Conservation (phyloP, 2,888 invertebrate species). For the Autographa gamma region DNA sequence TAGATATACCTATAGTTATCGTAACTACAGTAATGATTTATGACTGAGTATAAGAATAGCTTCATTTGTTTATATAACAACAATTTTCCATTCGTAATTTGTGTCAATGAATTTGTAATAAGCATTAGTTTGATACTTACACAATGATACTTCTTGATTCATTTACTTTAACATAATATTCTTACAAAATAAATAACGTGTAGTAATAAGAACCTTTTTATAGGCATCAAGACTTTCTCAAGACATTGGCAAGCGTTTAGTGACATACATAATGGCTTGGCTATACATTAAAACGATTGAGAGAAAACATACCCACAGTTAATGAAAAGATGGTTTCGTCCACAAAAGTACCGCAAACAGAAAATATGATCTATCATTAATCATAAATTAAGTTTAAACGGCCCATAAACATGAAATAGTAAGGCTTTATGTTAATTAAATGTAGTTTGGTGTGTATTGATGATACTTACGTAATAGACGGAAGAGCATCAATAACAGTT, state of each 20-base stretch:
- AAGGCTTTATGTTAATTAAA: slow-evolving; percentile 52
- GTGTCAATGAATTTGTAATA: background rate
- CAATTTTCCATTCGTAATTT: background rate
- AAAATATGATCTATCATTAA: slow-evolving; percentile 30
- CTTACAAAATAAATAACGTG: background rate
- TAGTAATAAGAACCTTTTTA: background rate
- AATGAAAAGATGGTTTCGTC: slow-evolving; percentile 1
- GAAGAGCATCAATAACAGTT: slow-evolving; percentile 63
- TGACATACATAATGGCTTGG: no score
- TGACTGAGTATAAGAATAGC: slow-evolving; percentile 13
- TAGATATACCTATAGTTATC: slow-evolving; percentile 18
- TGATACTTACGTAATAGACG: slow-evolving; percentile 49
- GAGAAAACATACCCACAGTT: background rate
- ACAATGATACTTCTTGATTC: background rate
- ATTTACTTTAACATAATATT: background rate
- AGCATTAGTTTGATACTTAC: background rate
- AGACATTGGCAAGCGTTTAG: background rate
- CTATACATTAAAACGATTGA: background rate
- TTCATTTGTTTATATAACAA: slow-evolving; percentile 18
- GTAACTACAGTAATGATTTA: slow-evolving; percentile 28
- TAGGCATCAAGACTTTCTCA: slow-evolving; percentile 4
- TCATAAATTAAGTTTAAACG: slow-evolving; percentile 47
- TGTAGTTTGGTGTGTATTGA: slow-evolving; percentile 50
- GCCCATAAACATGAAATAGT: slow-evolving; percentile 44
- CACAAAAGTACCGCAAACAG: slow-evolving; percentile 5